A percentile compares a stretch with the other conserved stretches of the same genome.
phyloP scores from a whole-genome alignment of 1,140 invertebrate species.

The Eueides isabella region DNA sequence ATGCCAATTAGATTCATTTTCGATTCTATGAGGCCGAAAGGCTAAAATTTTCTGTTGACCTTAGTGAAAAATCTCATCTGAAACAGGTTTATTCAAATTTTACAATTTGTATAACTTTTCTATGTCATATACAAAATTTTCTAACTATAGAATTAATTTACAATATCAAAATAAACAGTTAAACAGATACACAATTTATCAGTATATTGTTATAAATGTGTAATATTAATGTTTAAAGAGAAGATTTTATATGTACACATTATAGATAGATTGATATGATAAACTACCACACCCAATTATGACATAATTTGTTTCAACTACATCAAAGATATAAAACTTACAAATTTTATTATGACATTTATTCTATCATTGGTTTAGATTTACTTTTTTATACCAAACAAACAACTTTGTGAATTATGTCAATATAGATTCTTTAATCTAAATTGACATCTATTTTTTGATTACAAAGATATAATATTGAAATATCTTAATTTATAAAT shows the following conservation, averaged over 20 bases:
- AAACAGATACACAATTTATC: background rate
- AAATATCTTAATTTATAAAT: background rate
- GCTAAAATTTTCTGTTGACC: background rate
- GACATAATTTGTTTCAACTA: background rate
- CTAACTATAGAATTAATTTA: background rate
- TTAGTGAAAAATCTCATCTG: background rate
- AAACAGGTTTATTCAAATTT: background rate
- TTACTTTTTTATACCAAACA: background rate
- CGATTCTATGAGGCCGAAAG: background rate
- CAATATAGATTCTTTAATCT: background rate
- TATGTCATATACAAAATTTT: background rate
- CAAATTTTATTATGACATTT: background rate
- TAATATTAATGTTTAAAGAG: background rate
- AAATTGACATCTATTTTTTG: too few relatives aligned
- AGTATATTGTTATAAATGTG: background rate
- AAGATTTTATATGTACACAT: background rate
- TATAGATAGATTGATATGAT: background rate
- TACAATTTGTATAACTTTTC: background rate
- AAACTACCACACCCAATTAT: background rate
- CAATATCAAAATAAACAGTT: background rate
- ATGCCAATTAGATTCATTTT: constrained; percentile 19
- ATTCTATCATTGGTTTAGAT: background rate
- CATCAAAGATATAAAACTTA: background rate
- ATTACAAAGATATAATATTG: background rate
- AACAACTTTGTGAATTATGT: background rate